Evolutionary conservation across 2,113 vertebrate genomes (phyloP), one percentile per base, ranked within the genome.

Genomic region (Arenaria interpres): DNA sequence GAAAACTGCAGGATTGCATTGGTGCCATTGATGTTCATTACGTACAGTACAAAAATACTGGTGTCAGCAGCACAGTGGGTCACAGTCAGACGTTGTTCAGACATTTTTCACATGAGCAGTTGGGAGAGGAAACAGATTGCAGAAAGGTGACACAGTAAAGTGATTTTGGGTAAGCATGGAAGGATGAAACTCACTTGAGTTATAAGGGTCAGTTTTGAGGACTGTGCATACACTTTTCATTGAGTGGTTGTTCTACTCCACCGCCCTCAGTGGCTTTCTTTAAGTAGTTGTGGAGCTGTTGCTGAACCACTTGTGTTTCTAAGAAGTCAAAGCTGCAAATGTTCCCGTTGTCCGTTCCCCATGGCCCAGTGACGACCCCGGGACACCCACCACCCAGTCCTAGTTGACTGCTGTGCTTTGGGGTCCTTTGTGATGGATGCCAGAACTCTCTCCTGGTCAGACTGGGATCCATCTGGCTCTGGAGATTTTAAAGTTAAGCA

Each of bases 151-250:
- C 12, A 63, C 6, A 5, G 28, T 41, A 33, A 53, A 92, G 33
- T 0, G 0, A 46, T 81, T 69, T 43, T 67, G 37, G 27, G 16
- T 81, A 16, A 53, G 20, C 8, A 59, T 27, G 15, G 13, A 57
- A 64, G 12, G 67, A 43, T 76, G 45, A 69, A 82, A 50, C n/a
- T 68, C 13, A 57, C 10, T 48, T 35, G 24, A 68, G 6, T 6
- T 48, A 2, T 30, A 81, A 75, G 27, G 25, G 16, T 64, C 48
- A 12, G 4, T 67, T 89, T 25, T 45, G 43, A 88, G 28, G 24
- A 37, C 24, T 2, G 4, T 8, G 9, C 11, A 37, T 10, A 24
- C 27, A 3, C 5, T 43, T 41, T 73, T 63, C 48, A n/a, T 39
- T 53, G 27, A n/a, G 9, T 46, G 11, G 18, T 9, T 77, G 3